Evolutionary conservation across 2,797 vertebrate species (phyloP), one percentile per base, ranked within the genome.

Genomic region (Scomberomorus guttatus): DNA sequence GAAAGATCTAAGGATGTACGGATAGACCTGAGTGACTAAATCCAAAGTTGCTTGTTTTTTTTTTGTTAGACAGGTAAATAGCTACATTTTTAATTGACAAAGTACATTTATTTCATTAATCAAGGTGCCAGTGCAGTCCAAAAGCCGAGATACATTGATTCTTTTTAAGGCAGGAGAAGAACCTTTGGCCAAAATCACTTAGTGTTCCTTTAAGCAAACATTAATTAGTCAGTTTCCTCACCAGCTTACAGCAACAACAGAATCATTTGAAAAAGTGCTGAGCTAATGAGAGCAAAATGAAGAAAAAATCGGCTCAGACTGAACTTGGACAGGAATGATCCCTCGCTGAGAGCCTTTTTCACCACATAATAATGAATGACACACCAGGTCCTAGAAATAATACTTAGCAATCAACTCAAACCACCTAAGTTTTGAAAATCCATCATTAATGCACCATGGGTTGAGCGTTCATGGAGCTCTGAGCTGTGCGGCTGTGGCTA

Each of bases 351-450:
- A 87, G 63, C 37, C n/a, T 27, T 75, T 84, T 88, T 83, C 59
- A 83, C 20, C 57, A 59, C 55, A 48, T 86, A 90, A 90, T 90
- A 88, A 87, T 88, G 84, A 90, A 85, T 89, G 82, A 85, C 86
- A 85, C 58, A 59, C 64, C 63, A 61, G 72, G 72, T 61, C 13
- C 27, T 32, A 29, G 50, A 81, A 91, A 89, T 87, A 86, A 87
- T 78, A 81, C 55, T 65, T 75, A 42, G 76, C 80, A 87, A 86
- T 90, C 82, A 89, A 77, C 80, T 90, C 79, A 63, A 79, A 77
- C 61, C 83, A 83, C 64, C 84, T 84, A 87, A 87, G 87, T 91
- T 92, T 90, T 84, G 76, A 90, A 91, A 91, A 90, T 89, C 81
- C 86, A 80, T 90, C 85, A 89, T 90, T 89, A 90, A 87, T 90